phyloP scores from a whole-genome alignment of 2,888 invertebrate species.

The Apodemia mormo region DNA sequence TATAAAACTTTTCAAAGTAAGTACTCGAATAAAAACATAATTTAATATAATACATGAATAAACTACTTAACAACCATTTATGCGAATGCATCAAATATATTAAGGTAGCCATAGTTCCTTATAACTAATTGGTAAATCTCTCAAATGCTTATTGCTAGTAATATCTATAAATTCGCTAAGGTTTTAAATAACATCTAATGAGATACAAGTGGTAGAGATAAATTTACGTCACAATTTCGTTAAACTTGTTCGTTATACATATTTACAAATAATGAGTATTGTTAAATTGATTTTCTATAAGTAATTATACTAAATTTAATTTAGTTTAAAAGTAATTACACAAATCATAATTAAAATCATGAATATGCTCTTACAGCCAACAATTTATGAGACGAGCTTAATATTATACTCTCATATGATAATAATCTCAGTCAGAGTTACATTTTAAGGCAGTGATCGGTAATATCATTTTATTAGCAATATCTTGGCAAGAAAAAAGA shows the following conservation, averaged over 20 bases:
- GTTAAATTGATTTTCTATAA: conserved; percentile 39
- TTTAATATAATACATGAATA: conserved; percentile 75
- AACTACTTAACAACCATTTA: conserved; percentile 71
- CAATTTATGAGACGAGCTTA: not conserved
- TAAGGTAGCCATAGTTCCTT: conserved; percentile 76
- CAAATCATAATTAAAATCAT: conserved; percentile 15
- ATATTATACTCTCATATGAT: conserved; percentile 19
- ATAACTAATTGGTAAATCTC: conserved; percentile 79
- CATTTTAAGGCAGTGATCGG: conserved; percentile 59
- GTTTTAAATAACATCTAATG: conserved; percentile 79
- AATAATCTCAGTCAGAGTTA: conserved; percentile 43
- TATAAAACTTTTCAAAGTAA: conserved; percentile 65
- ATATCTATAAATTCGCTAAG: conserved; percentile 80
- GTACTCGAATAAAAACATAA: conserved; percentile 68
- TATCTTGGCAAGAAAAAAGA: conserved; percentile 40
- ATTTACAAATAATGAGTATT: conserved; percentile 80
- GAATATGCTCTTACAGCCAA: conserved; percentile 13
- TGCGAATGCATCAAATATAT: conserved; percentile 68
- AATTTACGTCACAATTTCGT: conserved; percentile 67
- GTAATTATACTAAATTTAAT: conserved; percentile 32
- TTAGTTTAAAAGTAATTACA: conserved; percentile 7
- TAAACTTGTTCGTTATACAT: conserved; percentile 56
- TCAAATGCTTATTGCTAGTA: conserved; percentile 68
- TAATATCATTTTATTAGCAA: conserved; percentile 35
- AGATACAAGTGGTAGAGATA: conserved; percentile 79